Base-by-base conservation (phyloP, 2,888 invertebrate genomes). In the Drosophila lacicola region DNA sequence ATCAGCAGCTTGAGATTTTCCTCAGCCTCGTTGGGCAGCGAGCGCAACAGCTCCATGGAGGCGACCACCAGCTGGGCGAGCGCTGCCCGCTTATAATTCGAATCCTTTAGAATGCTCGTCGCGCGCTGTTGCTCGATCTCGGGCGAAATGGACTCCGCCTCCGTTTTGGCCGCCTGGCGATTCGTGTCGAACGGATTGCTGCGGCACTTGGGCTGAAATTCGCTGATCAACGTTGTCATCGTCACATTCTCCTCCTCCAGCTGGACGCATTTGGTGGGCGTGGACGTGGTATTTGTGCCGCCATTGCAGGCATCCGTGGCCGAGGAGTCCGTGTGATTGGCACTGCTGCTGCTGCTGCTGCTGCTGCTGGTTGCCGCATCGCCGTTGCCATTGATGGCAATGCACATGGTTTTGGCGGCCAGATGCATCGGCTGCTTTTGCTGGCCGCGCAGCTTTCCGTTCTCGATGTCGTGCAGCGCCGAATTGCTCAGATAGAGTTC, bases 61-160 rank as follows among this genome's bases (percentile, higher is more conserved):
- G 97, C 96, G 90, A 96, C 96, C 80, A 98, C 94, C 82, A 97
- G 95, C 91, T 98, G 97, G 33, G 97, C 96, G 93, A 97, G 95
- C 19, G 97, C 96, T 61, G 95, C 95, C 70, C 96, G 94, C 90
- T 96, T 96, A 17, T 97, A 97, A 89, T 98, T 98, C 57, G 96
- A 95, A 91, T 98, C 98, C 94, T 96, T 97, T 74, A 95, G 95
- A 70, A 97, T 96, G 85, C 97, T 97, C 50, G 95, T 93, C 56
- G 95, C 94, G 78, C 97, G 94, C 90, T 97, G 97, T 81, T 96
- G 96, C 86, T 97, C 96, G 60, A 97, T 96, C 92, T 97, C 97
- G 0, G 96, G 96, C 3, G 96, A 96, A 6, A 96, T 95, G 2
- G 96, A 95, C 87, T 95, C 95, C 0, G 90, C 74, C 65, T 92